Percentiles rank a stretch among this genome's conserved stretches.
Evolutionary conservation across 2,888 invertebrate species (phyloP).

Genomic region (Pandemis heparana): DNA sequence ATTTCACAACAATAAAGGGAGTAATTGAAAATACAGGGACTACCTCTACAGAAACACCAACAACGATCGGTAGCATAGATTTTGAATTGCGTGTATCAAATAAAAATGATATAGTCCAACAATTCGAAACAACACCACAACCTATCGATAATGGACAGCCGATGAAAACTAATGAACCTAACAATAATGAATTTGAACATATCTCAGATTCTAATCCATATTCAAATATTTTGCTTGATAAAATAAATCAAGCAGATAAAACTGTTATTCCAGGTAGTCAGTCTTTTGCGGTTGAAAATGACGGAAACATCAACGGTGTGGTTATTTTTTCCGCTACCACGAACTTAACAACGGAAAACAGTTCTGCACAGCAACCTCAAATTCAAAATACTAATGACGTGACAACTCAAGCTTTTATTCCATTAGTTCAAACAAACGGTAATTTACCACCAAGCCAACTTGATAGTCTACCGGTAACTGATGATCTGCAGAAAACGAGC

Average conservation of each 20-base stretch:
- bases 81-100: background rate
- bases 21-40: background rate
- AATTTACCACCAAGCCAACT: background rate
- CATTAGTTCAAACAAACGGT: background rate
- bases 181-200: background rate
- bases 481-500: background rate
- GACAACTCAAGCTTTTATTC: background rate
- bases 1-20: background rate
- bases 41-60: background rate
- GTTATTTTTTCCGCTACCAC: background rate
- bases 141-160: background rate
- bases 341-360: background rate
- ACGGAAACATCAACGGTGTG: background rate
- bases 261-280: background rate
- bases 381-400: background rate
- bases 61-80: background rate
- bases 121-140: conserved; percentile 6
- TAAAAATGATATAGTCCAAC: background rate
- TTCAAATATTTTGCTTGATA: background rate
- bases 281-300: background rate
- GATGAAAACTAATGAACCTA: background rate
- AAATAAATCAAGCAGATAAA: background rate
- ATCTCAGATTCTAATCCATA: background rate
- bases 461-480: background rate
- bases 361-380: background rate